Base-by-base conservation (phyloP, 2,888 invertebrate genomes). In the Agonum fuliginosum region DNA sequence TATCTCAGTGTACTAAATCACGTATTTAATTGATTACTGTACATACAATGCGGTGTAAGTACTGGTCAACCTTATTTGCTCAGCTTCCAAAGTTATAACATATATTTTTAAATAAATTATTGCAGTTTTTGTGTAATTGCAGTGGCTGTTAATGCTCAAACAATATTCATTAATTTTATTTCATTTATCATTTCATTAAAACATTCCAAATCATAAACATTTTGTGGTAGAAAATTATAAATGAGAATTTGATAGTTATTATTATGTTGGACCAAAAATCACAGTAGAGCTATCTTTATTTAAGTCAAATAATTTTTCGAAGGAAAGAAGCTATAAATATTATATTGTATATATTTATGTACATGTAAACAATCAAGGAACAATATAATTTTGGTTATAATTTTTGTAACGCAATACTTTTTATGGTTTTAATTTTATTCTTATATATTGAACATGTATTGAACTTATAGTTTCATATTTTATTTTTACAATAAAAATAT, bases 261-360 rank as follows among this genome's bases (percentile, higher is more conserved):
- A 6, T n/a, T 48, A 48, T 8, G 10, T 20, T 48, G 48, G 20
- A 48, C 48, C 20, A 48, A 48, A 67, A 67, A 37, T 70, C 70
- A 70, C 70, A 70, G 70, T 70, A 70, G 67, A 67, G 20, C 41
- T 67, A 67, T 12, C 34, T 46, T 70, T 70, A 70, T 43, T 41
- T 27, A 12, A 37, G 37, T 37, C 37, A 37, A n/a, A n/a, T 37
- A 4, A 0, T 37, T 37, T 37, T 37, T 37, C 12, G 1, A 37
- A 37, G 37, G 10, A 20, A 48, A 48, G 20, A 20, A 48, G 20
- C 20, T 20, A 48, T 19, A 37, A 37, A 37, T 2, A n/a, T n/a
- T 37, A 58, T 58, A 58, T 58, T 58, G 58, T 58, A 58, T 22
- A 58, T 58, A 58, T 20, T 48, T 48, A 48, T 48, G 48, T 10